phyloP scores from a whole-genome alignment of 2,888 invertebrate species.

The Ophraella communa region DNA sequence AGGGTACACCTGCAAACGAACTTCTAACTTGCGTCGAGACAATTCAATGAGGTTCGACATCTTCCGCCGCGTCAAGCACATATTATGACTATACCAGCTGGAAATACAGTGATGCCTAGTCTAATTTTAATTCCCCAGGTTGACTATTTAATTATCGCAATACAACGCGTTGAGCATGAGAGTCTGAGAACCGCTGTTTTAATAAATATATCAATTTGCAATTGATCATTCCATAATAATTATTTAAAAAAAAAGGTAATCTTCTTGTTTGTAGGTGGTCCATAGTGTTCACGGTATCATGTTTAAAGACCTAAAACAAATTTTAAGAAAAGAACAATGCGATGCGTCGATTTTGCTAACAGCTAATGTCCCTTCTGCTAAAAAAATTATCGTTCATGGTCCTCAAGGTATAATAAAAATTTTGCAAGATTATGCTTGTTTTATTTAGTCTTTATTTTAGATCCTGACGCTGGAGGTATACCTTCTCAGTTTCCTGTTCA shows the following conservation, averaged over 20 bases:
- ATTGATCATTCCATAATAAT: no score
- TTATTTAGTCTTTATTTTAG: conserved; percentile 54
- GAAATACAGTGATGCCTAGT: no score
- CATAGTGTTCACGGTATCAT: conserved; percentile 99
- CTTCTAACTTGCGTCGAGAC: no score
- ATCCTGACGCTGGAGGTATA: conserved; percentile 90
- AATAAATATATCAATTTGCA: no score
- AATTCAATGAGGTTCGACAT: no score
- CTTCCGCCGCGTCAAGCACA: no score
- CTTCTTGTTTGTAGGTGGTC: conserved; percentile 79
- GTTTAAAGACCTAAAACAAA: conserved; percentile 99
- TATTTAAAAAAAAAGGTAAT: not conserved
- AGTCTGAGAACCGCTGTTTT: no score
- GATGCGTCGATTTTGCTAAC: conserved; percentile 97
- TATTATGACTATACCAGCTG: no score
- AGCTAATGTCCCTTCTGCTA: conserved; percentile 98
- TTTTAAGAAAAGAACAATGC: conserved; percentile 97
- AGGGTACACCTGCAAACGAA: no score
- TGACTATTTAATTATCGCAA: no score
- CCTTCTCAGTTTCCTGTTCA: conserved; percentile 99
- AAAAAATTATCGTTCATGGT: conserved; percentile 97
- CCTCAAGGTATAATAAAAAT: conserved; percentile 67
- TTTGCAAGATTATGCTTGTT: not conserved
- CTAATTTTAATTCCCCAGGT: no score
- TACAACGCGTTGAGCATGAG: no score